phyloP scores from a whole-genome alignment of 53 echinoderm and acorn worm genomes.

The Mesocentrotus franciscanus region DNA sequence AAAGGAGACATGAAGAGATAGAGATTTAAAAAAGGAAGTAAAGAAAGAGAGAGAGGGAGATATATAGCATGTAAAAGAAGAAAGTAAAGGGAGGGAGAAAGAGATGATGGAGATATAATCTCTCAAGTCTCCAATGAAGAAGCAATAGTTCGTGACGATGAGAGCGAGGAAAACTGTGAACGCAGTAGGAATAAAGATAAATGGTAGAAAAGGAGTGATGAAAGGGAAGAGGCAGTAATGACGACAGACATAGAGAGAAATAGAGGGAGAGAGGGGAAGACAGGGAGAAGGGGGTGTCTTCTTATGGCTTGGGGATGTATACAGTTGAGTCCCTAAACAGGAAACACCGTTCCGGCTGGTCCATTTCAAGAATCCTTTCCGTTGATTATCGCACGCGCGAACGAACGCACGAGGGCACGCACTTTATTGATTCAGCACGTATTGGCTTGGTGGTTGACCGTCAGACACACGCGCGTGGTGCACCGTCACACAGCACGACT shows the following conservation, averaged over 20 bases:
- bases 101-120: neutral
- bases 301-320: constrained; percentile 2
- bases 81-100: neutral
- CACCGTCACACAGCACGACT: neutral
- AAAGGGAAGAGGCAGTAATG: neutral
- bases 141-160: neutral
- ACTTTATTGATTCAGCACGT: constrained; percentile 40
- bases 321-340: constrained; percentile 37
- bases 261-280: neutral
- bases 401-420: constrained; percentile 32
- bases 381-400: constrained; percentile 36
- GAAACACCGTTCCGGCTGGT: constrained; percentile 62
- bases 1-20: neutral
- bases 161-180: neutral
- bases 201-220: neutral
- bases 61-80: neutral
- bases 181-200: neutral
- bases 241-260: neutral
- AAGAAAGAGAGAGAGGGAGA: neutral
- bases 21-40: neutral
- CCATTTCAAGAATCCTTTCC: neutral
- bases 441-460: constrained; percentile 37
- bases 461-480: constrained; percentile 6
- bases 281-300: neutral
- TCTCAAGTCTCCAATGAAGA: neutral